These are phyloP conservation scores for Laothoe populi DNA, from an alignment of 2,888 invertebrate species.

Conservation along the genomic window DNA sequence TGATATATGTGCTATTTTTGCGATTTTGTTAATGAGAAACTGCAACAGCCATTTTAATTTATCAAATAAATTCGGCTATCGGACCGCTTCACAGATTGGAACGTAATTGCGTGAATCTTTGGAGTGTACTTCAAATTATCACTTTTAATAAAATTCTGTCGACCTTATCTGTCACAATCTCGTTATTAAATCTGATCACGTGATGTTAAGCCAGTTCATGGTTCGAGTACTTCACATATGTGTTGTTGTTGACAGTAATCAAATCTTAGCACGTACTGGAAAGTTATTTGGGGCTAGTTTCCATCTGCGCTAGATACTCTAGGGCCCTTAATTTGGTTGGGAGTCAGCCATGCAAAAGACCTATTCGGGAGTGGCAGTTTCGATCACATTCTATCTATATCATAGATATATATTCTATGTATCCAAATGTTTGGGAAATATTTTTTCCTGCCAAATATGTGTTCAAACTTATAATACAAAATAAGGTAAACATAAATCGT, in stretches of 20 bases:
- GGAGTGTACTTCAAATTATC: slow-evolving; percentile 37
- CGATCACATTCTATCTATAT: no score
- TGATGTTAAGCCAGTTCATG: slow-evolving; percentile 31
- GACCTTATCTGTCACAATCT: slow-evolving; percentile 39
- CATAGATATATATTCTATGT: no score
- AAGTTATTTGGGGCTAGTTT: neutral
- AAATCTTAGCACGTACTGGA: neutral
- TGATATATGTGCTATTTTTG: no score
- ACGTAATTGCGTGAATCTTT: slow-evolving; percentile 22
- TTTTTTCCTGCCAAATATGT: no score
- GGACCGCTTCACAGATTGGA: slow-evolving; percentile 17
- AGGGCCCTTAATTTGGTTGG: no score
- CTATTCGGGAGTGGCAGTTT: neutral
- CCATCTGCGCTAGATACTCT: no score
- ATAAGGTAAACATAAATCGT: no score
- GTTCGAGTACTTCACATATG: neutral
- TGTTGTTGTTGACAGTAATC: neutral
- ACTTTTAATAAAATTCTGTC: slow-evolving; percentile 33
- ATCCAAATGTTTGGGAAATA: no score
- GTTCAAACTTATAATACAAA: no score
- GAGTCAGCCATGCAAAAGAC: no score
- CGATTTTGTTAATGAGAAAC: neutral
- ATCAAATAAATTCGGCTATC: slow-evolving; percentile 14
- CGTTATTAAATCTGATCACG: slow-evolving; percentile 35
- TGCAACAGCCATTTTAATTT: slow-evolving; percentile 7